Percentiles rank a stretch among this genome's conserved stretches.
Conservation (phyloP, 1,140 invertebrate species). For the Plectus sambesii region DNA sequence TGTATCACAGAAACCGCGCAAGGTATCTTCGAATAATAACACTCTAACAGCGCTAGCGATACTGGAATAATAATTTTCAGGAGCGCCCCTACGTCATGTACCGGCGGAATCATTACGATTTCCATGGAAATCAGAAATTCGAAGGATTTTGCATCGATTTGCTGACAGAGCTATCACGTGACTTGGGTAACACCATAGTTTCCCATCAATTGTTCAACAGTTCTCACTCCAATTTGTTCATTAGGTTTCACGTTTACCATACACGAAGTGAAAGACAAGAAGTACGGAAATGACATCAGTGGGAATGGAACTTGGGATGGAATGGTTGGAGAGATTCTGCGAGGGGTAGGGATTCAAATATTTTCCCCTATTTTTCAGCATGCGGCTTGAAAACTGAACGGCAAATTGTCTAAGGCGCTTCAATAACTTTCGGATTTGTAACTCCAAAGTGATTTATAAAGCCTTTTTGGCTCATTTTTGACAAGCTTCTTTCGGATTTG, state of each 20-base stretch:
- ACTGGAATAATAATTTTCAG: too few species aligned
- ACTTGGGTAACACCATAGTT: conserved; percentile 51
- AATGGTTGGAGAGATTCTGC: conserved; percentile 78
- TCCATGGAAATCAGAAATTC: conserved; percentile 64
- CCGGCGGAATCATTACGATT: conserved; percentile 58
- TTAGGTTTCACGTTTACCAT: conserved; percentile 84
- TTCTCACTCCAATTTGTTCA: conserved; percentile 5
- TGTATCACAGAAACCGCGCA: too few species aligned
- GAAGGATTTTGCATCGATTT: conserved; percentile 96
- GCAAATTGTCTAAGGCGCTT: too few species aligned
- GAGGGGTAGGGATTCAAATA: conserved; percentile 50
- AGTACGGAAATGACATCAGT: conserved; percentile 77
- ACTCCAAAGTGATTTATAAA: too few species aligned
- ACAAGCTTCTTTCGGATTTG: too few species aligned
- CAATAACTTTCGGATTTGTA: too few species aligned
- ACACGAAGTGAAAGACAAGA: conserved; percentile 75
- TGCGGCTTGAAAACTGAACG: too few species aligned
- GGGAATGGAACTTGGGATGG: conserved; percentile 91
- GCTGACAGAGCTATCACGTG: conserved; percentile 65
- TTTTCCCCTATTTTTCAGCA: conserved; percentile 13
- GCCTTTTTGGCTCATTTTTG: too few species aligned
- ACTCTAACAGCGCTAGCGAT: too few species aligned
- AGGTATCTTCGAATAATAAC: too few species aligned
- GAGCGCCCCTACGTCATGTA: conserved; percentile 91
- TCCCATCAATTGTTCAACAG: too few species aligned